Conservation (phyloP, 2,797 vertebrate species). For the Trematomus bernacchii region DNA sequence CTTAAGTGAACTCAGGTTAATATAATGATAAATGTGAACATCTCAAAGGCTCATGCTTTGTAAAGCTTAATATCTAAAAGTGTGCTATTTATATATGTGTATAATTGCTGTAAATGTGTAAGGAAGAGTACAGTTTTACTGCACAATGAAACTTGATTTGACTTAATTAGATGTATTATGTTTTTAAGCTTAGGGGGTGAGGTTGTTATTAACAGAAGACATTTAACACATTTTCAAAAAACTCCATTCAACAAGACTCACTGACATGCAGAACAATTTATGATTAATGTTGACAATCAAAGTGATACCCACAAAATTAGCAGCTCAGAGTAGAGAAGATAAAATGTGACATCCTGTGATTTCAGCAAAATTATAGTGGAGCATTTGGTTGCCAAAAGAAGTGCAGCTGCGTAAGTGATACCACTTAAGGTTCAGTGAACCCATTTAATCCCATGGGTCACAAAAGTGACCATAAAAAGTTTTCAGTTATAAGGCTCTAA, state of each 20-base stretch:
- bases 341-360: conserved; percentile 17
- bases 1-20: conserved; percentile 45
- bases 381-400: conserved; percentile 9
- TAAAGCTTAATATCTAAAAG: conserved; percentile 30
- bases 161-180: conserved; percentile 8
- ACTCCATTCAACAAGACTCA: background rate
- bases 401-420: background rate
- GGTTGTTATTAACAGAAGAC: background rate
- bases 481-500: background rate
- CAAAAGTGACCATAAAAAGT: too few species aligned
- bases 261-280: conserved; percentile 2
- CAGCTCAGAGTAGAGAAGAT: background rate
- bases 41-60: conserved; percentile 41
- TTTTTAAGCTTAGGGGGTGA: background rate
- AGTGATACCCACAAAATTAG: background rate
- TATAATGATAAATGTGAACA: conserved; percentile 50
- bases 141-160: conserved; percentile 9
- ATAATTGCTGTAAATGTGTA: conserved; percentile 11
- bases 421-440: background rate
- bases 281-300: conserved; percentile 18
- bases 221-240: background rate
- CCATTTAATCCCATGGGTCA: too few species aligned
- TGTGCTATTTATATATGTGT: conserved; percentile 29
- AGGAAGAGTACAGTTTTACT: conserved; percentile 16
- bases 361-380: conserved; percentile 6